Evolutionary conservation across 2,113 vertebrate genomes (phyloP), one percentile per base, ranked within the genome.

Genomic region (Scomber japonicus): DNA sequence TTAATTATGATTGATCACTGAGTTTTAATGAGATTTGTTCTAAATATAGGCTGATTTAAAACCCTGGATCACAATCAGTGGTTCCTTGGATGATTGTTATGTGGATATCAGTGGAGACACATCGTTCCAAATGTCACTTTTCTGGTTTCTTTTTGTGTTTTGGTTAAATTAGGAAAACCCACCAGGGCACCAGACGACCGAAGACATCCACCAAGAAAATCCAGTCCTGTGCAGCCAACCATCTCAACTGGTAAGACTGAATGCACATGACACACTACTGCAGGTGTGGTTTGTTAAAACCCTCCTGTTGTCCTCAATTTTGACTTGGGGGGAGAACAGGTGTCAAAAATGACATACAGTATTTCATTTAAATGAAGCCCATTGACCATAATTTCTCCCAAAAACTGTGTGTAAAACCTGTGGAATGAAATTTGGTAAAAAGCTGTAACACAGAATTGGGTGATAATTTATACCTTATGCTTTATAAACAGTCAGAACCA

Each of bases 171-270:
- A 80, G 88, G 0, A 11, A 44, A 68, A 13, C 31, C 70, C 2
- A 79, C 73, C 3, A 11, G 27, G 16, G 57, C 53, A 6, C 24
- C 81, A 55, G 80, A 88, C 1, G 46, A 70, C 49, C 48, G 17
- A 1, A 49, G 61, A 16, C 63, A 46, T 2, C 1, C 81, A 19
- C 12, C 46, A 0, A 44, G 3, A 8, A 46, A 4, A 55, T 2
- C 9, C 12, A 5, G 0, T 0, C 4, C 2, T 13, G 56, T 35
- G 56, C 74, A 73, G 49, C 54, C 85, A 11, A 75, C 66, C 35
- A 10, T 46, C 7, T 0, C n/a, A 7, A 40, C 66, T 6, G 85
- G 91, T 92, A 82, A 84, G 71, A 54, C 45, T 51, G 5, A 61
- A 46, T 4, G 15, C 17, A 24, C 24, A 49, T 51, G 31, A 1